phyloP scores from a whole-genome alignment of 2,797 vertebrate genomes.

The Takifugu ocellatus region DNA sequence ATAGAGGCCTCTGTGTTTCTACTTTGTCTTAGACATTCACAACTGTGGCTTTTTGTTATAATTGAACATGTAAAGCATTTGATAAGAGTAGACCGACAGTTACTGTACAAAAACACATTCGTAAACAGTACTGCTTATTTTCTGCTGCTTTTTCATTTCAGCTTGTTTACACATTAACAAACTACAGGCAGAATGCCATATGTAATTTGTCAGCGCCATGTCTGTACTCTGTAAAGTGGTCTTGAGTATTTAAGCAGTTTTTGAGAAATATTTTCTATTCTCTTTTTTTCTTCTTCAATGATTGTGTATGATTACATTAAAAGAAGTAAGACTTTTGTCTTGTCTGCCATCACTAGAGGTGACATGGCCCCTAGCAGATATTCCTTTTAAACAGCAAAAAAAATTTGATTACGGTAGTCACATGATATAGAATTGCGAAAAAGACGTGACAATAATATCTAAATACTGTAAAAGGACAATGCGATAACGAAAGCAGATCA shows the following conservation, averaged over 20 bases:
- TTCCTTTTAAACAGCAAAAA: neutral
- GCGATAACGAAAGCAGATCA: too few relatives aligned
- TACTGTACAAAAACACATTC: constrained; percentile 42
- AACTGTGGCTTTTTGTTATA: constrained; percentile 29
- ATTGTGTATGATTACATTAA: constrained; percentile 45
- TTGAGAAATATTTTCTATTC: constrained; percentile 36
- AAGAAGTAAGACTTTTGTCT: neutral
- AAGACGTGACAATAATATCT: too few relatives aligned
- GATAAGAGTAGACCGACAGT: neutral
- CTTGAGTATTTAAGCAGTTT: constrained; percentile 26
- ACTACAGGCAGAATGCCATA: neutral
- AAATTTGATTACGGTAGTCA: neutral
- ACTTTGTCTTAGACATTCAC: constrained; percentile 16
- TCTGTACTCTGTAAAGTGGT: constrained; percentile 28
- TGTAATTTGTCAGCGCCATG: constrained; percentile 2
- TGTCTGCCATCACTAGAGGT: neutral
- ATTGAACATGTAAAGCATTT: constrained; percentile 3
- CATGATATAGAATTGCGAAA: too few relatives aligned
- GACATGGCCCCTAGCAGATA: too few relatives aligned
- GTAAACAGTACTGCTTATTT: constrained; percentile 17
- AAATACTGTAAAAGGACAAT: too few relatives aligned
- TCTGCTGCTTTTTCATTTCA: constrained; percentile 30
- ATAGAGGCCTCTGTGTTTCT: constrained; percentile 4
- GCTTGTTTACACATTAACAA: constrained; percentile 11
- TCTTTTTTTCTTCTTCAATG: constrained; percentile 21